Base-by-base conservation (phyloP, 1,140 invertebrate genomes). In the Idris sp. region DNA sequence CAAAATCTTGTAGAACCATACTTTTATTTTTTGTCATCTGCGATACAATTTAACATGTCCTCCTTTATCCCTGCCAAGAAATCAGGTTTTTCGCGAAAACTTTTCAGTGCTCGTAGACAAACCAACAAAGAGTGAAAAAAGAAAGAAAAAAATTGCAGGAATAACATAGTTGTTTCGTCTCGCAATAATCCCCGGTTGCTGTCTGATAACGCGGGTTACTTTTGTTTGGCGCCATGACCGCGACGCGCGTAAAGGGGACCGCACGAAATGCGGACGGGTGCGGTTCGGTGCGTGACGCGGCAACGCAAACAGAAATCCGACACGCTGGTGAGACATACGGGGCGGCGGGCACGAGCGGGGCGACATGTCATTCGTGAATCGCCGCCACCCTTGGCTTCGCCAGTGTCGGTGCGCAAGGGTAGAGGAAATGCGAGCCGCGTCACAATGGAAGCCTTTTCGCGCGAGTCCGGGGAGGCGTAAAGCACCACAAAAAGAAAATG, bases 281-380 rank as follows among this genome's bases (percentile, higher is more conserved):
- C 61, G 74, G 80, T 59, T 77, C 74, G 67, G 78, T 81, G 80
- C 81, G 81, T 81, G 79, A 81, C 80, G 81, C 79, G 80, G 76
- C 79, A 82, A 81, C 80, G 79, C 81, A 83, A 83, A 83, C 81
- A 82, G 81, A 83, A 83, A 82, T 80, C 81, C 78, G 80, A 83
- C 81, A 78, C 81, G 77, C 68, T 72, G 73, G 54, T 74, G 71
- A 68, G 75, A 76, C 74, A 69, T 74, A 28, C 64, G 77, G 79
- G 76, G 59, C 77, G 76, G 35, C 8, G 35, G 14, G 35, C n/a
- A n/a, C n/a, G 18, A 33, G 31, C 28, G 22, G 58, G 56, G 54
- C 48, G 54, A 54, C 51, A 77, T 72, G 77, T 79, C 78, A 76
- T 74, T 82, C 76, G 78, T 74, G 75, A 67, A 82, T 79, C 73